Evolutionary conservation across 2,888 invertebrate genomes (phyloP), one percentile per base, ranked within the genome.

Genomic region (Adelognathus sp.): DNA sequence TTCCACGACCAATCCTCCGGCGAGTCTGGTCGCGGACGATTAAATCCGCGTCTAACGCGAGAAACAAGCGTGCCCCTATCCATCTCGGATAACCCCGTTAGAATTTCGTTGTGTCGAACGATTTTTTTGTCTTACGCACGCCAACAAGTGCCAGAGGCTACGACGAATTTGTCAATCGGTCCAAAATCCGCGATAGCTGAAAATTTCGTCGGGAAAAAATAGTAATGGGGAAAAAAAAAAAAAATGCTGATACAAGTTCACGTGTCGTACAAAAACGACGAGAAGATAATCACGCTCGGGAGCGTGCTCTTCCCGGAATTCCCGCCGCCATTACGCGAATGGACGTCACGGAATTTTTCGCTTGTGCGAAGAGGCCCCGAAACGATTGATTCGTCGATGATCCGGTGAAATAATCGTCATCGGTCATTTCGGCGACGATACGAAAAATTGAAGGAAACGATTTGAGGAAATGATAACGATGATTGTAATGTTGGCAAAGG

Each of bases 291-390:
- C 83, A 85, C 80, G 80, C 83, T 84, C 83, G 83, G 84, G 84
- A 84, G 84, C 85, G 85, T 84, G 84, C 86, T 76, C 84, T 88
- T 88, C 85, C 82, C 75, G 82, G 88, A 88, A 89, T 87, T 83
- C 81, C 84, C 84, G 87, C 88, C 87, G 88, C 88, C 88, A 89
- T 89, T 89, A 86, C 85, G 82, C 79, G 80, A 83, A 77, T 67
- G 83, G 74, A 86, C 83, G 85, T 86, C 84, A 86, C 83, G 82
- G 81, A 85, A 82, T 77, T 80, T 83, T 85, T 84, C 81, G 82
- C 79, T 78, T 83, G 82, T 72, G n/a, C n/a, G n/a, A n/a, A n/a
- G 69, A 61, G 14, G 74, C 71, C 74, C 76, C 58, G 74, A 81
- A 79, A 77, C 82, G n/a, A n/a, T n/a, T 67, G 67, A 72, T 69